Percentiles rank a stretch among this genome's conserved stretches.
Conservation (phyloP, 2,797 vertebrate species). For the Anguilla megastoma region DNA sequence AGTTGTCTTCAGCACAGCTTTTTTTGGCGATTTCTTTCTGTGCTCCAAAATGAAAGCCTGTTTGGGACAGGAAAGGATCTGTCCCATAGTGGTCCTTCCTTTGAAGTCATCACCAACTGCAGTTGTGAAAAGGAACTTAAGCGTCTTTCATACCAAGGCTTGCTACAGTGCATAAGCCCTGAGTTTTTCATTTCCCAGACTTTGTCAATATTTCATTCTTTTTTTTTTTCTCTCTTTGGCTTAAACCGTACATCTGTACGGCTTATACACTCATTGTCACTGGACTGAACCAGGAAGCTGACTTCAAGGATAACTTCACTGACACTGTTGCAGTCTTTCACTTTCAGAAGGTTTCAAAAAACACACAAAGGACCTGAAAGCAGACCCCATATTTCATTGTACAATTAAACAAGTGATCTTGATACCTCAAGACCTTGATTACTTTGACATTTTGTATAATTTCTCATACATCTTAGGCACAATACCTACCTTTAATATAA, state of each 20-base stretch:
- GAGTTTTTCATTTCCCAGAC: slow-evolving; percentile 52
- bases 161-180: slow-evolving; percentile 45
- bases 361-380: slow-evolving; percentile 38
- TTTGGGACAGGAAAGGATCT: slow-evolving; percentile 30
- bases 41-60: slow-evolving; percentile 33
- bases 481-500: background rate
- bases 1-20: slow-evolving; percentile 27
- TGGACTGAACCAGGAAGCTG: slow-evolving; percentile 39
- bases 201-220: slow-evolving; percentile 59
- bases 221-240: slow-evolving; percentile 39
- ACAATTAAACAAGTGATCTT: background rate
- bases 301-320: slow-evolving; percentile 23
- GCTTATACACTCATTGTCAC: slow-evolving; percentile 48
- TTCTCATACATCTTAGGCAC: background rate
- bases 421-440: background rate
- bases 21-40: slow-evolving; percentile 25
- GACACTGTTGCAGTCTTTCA: slow-evolving; percentile 50
- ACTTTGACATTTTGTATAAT: background rate
- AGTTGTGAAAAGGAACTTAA: slow-evolving; percentile 35
- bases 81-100: slow-evolving; percentile 25
- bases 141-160: slow-evolving; percentile 37
- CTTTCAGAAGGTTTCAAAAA: slow-evolving; percentile 20
- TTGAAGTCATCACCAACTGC: slow-evolving; percentile 32
- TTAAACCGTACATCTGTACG: slow-evolving; percentile 55
- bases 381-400: slow-evolving; percentile 14